Conservation (phyloP, 1,140 invertebrate genomes). For the Akabosia matsudoensis region DNA sequence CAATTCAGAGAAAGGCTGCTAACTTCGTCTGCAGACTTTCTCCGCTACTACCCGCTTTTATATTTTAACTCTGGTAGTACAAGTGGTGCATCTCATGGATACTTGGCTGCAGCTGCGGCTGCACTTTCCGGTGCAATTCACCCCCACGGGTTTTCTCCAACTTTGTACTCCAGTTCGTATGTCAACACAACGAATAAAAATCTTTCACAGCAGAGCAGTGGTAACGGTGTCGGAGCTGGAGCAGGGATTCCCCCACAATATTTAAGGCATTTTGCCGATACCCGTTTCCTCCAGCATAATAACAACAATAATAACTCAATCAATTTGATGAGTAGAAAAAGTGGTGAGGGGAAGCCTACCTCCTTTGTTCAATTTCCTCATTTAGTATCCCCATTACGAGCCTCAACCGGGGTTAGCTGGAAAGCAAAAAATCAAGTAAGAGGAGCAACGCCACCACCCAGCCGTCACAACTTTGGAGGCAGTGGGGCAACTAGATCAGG, state of each 20-base stretch:
- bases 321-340: background rate
- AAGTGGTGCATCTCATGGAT: background rate
- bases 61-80: slow-evolving; percentile 19
- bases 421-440: no score
- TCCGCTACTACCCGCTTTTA: slow-evolving; percentile 44
- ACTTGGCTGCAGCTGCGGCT: background rate
- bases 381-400: no score
- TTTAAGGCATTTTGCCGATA: slow-evolving; percentile 21
- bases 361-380: no score
- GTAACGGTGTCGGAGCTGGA: background rate
- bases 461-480: no score
- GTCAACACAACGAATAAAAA: slow-evolving; percentile 37
- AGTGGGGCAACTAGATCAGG: background rate
- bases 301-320: background rate
- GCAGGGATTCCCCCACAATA: background rate
- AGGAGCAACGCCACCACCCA: background rate
- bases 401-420: no score
- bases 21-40: slow-evolving; percentile 36
- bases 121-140: slow-evolving; percentile 14
- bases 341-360: no score
- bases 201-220: no score
- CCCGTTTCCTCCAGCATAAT: background rate
- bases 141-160: slow-evolving; percentile 32
- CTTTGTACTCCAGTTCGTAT: slow-evolving; percentile 38
- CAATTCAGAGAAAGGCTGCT: slow-evolving; percentile 34